phyloP scores from a whole-genome alignment of 2,888 invertebrate genomes.

The Limnephilus auricula region DNA sequence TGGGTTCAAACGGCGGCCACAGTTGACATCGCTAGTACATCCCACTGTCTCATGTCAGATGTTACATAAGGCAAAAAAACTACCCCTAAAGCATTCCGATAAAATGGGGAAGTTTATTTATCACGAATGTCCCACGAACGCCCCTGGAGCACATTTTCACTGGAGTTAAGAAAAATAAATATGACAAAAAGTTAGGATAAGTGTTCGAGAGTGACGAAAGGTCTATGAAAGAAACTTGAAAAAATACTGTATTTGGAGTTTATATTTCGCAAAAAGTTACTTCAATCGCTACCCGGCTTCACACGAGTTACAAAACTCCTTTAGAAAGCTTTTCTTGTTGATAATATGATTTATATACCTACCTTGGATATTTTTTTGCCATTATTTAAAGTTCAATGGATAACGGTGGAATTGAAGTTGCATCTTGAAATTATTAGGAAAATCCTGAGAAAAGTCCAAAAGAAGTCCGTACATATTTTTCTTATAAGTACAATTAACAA shows the following conservation, averaged over 20 bases:
- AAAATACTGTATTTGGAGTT: neutral
- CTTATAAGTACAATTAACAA: too few relatives aligned
- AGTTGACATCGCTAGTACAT: constrained; percentile 13
- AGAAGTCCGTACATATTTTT: too few relatives aligned
- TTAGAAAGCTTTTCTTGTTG: neutral
- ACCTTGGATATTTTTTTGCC: too few relatives aligned
- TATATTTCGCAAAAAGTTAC: neutral
- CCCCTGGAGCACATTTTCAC: neutral
- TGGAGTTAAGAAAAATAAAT: neutral
- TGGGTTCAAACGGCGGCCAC: constrained; percentile 32
- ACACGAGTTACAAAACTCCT: neutral
- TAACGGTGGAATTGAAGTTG: too few relatives aligned
- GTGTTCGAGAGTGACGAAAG: neutral
- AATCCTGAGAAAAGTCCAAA: too few relatives aligned
- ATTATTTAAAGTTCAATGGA: too few relatives aligned
- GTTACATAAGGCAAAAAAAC: constrained; percentile 31
- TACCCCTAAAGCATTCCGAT: constrained; percentile 14
- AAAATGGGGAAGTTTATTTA: constrained; percentile 39
- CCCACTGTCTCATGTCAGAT: constrained; percentile 24
- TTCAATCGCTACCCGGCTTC: neutral
- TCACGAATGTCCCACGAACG: constrained; percentile 3
- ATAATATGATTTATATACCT: too few relatives aligned
- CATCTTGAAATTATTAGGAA: too few relatives aligned
- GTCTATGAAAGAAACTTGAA: neutral
- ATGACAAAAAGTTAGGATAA: neutral